These are phyloP conservation scores for Bolinopsis microptera DNA, from an alignment of 37 sponge, comb jelly and placozoan species.

Conservation along the genomic window DNA sequence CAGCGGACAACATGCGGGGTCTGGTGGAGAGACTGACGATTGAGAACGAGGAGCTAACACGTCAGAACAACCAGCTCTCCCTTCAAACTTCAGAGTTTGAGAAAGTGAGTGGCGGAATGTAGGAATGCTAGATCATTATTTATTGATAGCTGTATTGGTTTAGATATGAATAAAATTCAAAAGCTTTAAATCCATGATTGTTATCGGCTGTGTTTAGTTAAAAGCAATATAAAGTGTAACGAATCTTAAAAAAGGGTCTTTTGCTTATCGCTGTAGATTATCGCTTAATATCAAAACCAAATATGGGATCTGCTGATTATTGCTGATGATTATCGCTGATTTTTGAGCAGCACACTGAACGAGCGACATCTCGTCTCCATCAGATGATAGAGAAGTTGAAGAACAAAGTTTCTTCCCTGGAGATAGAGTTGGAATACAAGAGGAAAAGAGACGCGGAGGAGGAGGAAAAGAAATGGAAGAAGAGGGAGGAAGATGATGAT, in stretches of 20 bases:
- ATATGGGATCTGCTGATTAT: no score
- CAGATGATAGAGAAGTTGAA: conserved; percentile 57
- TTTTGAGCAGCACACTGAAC: neutral
- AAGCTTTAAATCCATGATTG: no score
- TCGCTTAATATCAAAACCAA: no score
- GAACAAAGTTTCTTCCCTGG: conserved; percentile 63
- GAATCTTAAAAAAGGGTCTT: no score
- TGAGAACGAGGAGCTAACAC: conserved; percentile 29
- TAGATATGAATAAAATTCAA: no score
- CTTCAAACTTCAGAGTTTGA: conserved; percentile 25
- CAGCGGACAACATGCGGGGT: neutral
- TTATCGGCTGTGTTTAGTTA: no score
- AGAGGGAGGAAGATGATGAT: conserved; percentile 25
- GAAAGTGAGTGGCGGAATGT: neutral
- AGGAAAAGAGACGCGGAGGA: neutral
- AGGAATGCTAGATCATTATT: no score
- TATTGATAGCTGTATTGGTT: no score
- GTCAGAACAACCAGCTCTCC: conserved; percentile 36
- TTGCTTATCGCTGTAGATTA: no score
- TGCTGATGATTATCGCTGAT: no score
- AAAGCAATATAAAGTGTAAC: no score
- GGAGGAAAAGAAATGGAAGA: neutral
- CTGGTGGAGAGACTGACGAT: conserved; percentile 34
- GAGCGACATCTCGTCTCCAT: neutral
- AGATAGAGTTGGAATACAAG: conserved; percentile 46